phyloP scores from a whole-genome alignment of 1,140 invertebrate genomes.

The Polyergus mexicanus region DNA sequence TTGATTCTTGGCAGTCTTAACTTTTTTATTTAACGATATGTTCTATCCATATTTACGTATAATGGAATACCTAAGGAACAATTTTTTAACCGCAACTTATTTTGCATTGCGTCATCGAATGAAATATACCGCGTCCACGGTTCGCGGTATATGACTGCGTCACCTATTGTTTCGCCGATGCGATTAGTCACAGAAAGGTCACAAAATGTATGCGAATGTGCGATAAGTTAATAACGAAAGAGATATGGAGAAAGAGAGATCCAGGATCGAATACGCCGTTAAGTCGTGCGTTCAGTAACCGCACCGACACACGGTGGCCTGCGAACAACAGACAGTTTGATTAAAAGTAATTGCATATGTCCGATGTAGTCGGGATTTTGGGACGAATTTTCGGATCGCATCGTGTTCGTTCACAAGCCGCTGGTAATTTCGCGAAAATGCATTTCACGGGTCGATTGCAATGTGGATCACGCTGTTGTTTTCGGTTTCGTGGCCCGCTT shows the following conservation, averaged over 20 bases:
- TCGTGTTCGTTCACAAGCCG: slow-evolving; percentile 34
- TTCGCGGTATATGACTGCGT: background rate
- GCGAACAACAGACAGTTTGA: slow-evolving; percentile 66
- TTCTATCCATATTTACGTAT: background rate
- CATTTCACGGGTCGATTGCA: slow-evolving; percentile 44
- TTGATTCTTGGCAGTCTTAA: background rate
- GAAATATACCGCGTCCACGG: background rate
- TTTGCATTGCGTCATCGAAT: slow-evolving; percentile 10
- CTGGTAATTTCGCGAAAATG: slow-evolving; percentile 48
- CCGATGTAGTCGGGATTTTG: slow-evolving; percentile 40
- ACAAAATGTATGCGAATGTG: background rate
- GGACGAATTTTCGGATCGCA: slow-evolving; percentile 62
- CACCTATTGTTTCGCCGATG: slow-evolving; percentile 37
- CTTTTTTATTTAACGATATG: background rate
- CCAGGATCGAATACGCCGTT: slow-evolving; percentile 29
- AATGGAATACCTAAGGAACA: background rate
- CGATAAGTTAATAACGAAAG: slow-evolving; percentile 35
- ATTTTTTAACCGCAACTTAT: background rate
- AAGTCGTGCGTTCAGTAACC: slow-evolving; percentile 59
- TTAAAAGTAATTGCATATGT: slow-evolving; percentile 54
- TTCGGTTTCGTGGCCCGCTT: slow-evolving; percentile 59
- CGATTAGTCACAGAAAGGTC: slow-evolving; percentile 44
- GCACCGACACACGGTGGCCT: slow-evolving; percentile 30
- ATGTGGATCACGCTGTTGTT: slow-evolving; percentile 63
- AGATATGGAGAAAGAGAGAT: slow-evolving; percentile 12